Conservation (phyloP, 2,888 invertebrate genomes). For the Caenorhabditis sp. region DNA sequence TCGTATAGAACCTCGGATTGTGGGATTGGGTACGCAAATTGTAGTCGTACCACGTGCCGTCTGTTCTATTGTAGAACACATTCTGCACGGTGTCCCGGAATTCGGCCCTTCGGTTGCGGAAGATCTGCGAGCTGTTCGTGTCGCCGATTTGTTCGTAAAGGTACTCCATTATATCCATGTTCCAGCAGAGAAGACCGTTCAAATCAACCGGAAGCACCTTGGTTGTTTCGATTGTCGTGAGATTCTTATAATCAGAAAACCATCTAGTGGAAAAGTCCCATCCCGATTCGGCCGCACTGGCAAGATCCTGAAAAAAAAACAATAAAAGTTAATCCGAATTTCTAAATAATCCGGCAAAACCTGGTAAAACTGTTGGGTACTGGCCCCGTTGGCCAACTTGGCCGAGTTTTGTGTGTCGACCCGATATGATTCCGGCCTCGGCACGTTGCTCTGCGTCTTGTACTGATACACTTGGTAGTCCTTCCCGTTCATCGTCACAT, state of each 20-base stretch:
- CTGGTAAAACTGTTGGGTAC: slow-evolving; percentile 60
- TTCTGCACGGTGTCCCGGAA: slow-evolving; percentile 61
- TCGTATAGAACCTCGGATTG: slow-evolving; percentile 70
- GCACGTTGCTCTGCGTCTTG: slow-evolving; percentile 75
- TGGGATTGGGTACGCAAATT: slow-evolving; percentile 65
- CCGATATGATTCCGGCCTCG: slow-evolving; percentile 89
- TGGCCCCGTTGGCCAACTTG: slow-evolving; percentile 31
- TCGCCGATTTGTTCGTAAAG: slow-evolving; percentile 66
- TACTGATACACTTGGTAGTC: slow-evolving; percentile 85
- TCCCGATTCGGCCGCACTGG: slow-evolving; percentile 87
- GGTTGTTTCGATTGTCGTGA: slow-evolving; percentile 82
- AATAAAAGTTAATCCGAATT: slow-evolving; percentile 18
- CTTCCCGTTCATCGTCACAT: slow-evolving; percentile 79
- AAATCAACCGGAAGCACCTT: slow-evolving; percentile 87
- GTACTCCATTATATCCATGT: slow-evolving; percentile 81
- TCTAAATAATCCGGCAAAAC: too few relatives aligned
- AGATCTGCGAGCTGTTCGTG: slow-evolving; percentile 43
- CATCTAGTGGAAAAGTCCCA: slow-evolving; percentile 96
- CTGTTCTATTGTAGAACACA: slow-evolving; percentile 70
- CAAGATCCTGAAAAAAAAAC: too few relatives aligned
- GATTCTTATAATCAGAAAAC: slow-evolving; percentile 83
- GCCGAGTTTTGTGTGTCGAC: slow-evolving; percentile 73
- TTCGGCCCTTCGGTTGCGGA: slow-evolving; percentile 48
- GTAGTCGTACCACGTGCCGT: slow-evolving; percentile 73
- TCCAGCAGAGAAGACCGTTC: slow-evolving; percentile 86